phyloP scores from a whole-genome alignment of 1,140 invertebrate genomes.

The Meloidogyne chitwoodi region DNA sequence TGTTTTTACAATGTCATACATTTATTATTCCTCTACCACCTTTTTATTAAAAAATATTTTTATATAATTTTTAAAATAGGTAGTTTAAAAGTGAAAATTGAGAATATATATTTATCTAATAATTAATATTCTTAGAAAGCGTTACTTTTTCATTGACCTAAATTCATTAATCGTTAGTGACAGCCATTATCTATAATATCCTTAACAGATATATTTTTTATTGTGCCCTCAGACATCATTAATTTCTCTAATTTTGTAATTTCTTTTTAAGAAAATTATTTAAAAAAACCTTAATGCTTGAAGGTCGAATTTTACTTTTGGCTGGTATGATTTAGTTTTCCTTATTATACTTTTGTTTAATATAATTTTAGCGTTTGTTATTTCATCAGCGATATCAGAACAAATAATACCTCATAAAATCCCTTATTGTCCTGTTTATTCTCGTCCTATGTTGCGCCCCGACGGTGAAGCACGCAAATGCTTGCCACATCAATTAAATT shows the following conservation, averaged over 20 bases:
- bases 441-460: constrained; percentile 35
- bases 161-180: neutral
- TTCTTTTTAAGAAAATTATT: neutral
- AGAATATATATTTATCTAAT: too few relatives aligned
- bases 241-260: neutral
- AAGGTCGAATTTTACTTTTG: neutral
- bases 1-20: too few relatives aligned
- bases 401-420: neutral
- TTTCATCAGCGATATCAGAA: neutral
- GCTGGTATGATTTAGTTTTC: neutral
- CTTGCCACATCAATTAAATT: constrained; percentile 54
- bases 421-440: constrained; percentile 27
- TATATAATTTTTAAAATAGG: too few relatives aligned
- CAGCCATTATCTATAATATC: too few relatives aligned
- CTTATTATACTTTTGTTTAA: neutral
- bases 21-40: too few relatives aligned
- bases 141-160: neutral
- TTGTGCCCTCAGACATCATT: too few relatives aligned
- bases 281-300: neutral
- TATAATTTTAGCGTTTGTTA: neutral
- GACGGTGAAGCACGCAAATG: constrained; percentile 57
- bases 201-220: too few relatives aligned
- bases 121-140: neutral
- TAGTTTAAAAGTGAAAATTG: too few relatives aligned
- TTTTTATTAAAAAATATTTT: too few relatives aligned